phyloP scores from a whole-genome alignment of 1,140 invertebrate species.

The Hydropsyche tenuis region DNA sequence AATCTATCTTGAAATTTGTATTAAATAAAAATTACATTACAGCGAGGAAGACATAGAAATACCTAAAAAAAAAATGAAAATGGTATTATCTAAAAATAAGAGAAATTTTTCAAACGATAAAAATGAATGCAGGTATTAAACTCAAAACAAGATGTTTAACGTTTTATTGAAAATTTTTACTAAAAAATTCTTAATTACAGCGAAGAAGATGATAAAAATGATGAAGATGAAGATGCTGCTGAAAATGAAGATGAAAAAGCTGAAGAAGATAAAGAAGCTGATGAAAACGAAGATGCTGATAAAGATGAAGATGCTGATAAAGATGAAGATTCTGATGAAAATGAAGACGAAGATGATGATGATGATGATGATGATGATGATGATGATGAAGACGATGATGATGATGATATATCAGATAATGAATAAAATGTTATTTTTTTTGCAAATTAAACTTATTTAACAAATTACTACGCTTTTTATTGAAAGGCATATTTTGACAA shows the following conservation, averaged over 20 bases:
- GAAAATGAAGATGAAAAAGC: neutral
- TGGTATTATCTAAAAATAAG: neutral
- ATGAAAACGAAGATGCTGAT: neutral
- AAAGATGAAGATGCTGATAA: constrained; percentile 4
- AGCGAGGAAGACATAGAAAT: too few relatives aligned
- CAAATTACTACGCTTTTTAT: neutral
- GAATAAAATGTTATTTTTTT: constrained; percentile 47
- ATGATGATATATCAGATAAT: constrained; percentile 48
- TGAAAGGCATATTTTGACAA: neutral
- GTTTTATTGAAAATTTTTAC: neutral
- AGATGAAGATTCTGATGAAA: constrained; percentile 22
- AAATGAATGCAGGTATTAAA: neutral
- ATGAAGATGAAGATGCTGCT: neutral
- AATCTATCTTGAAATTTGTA: too few relatives aligned
- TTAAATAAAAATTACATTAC: too few relatives aligned
- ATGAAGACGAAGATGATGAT: constrained; percentile 29
- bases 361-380: constrained; percentile 24
- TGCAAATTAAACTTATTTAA: neutral
- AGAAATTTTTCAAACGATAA: neutral
- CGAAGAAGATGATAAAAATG: constrained; percentile 5
- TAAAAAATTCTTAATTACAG: constrained; percentile 4
- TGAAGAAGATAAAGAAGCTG: constrained; percentile 23
- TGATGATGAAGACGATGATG: constrained; percentile 35
- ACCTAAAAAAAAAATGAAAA: too few relatives aligned
- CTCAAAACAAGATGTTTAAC: too few relatives aligned